These are phyloP conservation scores for Macquaria australasica DNA, from an alignment of 2,113 vertebrate species.

Conservation along the genomic window DNA sequence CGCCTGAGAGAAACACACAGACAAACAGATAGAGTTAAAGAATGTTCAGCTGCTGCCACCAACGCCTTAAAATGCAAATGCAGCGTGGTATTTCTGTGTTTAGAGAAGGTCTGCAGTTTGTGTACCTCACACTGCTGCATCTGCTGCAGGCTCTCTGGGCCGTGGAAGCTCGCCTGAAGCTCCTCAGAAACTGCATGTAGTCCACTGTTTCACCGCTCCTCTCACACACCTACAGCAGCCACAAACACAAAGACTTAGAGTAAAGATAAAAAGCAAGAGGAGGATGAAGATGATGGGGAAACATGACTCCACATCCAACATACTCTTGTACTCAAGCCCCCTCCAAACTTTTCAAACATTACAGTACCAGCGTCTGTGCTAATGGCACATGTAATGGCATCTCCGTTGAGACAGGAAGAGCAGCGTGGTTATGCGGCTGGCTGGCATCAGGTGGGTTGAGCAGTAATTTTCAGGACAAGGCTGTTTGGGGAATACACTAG, in stretches of 20 bases:
- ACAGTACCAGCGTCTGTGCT: conserved; percentile 9
- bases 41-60: conserved; percentile 3
- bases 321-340: not conserved
- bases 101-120: not conserved
- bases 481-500: conserved; percentile 57
- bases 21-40: not conserved
- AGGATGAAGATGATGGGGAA: conserved; percentile 1
- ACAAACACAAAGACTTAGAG: not conserved
- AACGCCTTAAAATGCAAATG: not conserved
- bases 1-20: conserved; percentile 56
- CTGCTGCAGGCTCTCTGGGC: conserved; percentile 5
- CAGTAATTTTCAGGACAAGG: conserved; percentile 58
- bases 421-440: conserved; percentile 5
- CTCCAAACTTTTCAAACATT: conserved; percentile 35
- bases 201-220: conserved; percentile 23
- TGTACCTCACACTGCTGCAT: conserved; percentile 8
- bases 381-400: conserved; percentile 41
- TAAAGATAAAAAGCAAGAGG: conserved; percentile 17
- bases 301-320: not conserved
- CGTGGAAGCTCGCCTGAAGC: conserved; percentile 20
- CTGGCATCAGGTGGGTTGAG: conserved; percentile 44
- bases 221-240: conserved; percentile 51
- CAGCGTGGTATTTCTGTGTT: conserved; percentile 10
- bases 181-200: conserved; percentile 55
- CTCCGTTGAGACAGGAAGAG: conserved; percentile 27